phyloP scores from a whole-genome alignment of 2,113 vertebrate species.

The Zosterops pallidus region DNA sequence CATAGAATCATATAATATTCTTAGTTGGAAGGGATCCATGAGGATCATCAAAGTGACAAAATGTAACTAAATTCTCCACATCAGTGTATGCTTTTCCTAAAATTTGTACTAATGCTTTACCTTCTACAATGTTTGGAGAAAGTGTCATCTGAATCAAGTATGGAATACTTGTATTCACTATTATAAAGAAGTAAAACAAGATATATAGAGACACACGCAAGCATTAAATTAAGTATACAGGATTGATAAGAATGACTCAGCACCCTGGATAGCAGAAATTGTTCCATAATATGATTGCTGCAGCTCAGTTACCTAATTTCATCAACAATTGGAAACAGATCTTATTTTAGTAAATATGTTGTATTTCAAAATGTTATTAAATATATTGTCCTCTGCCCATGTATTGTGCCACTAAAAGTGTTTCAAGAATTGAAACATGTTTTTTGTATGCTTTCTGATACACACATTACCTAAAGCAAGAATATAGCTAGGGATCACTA shows the following conservation, averaged over 20 bases:
- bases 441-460: neutral
- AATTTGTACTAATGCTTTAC: neutral
- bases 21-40: neutral
- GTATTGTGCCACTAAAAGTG: neutral
- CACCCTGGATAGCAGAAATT: neutral
- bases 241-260: neutral
- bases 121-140: neutral
- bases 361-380: neutral
- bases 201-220: fast-evolving
- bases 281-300: neutral
- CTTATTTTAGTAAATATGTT: neutral
- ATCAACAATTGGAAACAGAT: neutral
- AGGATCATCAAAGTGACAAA: neutral
- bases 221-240: neutral
- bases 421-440: neutral
- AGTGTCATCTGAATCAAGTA: neutral
- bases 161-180: neutral
- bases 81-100: neutral
- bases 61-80: neutral
- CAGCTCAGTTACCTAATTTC: neutral
- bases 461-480: fast-evolving
- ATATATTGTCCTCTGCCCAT: neutral
- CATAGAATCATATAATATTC: neutral
- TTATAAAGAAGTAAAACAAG: neutral
- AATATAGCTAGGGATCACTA: neutral